phyloP scores from a whole-genome alignment of 2,113 vertebrate genomes.

The Chroicocephalus ridibundus region DNA sequence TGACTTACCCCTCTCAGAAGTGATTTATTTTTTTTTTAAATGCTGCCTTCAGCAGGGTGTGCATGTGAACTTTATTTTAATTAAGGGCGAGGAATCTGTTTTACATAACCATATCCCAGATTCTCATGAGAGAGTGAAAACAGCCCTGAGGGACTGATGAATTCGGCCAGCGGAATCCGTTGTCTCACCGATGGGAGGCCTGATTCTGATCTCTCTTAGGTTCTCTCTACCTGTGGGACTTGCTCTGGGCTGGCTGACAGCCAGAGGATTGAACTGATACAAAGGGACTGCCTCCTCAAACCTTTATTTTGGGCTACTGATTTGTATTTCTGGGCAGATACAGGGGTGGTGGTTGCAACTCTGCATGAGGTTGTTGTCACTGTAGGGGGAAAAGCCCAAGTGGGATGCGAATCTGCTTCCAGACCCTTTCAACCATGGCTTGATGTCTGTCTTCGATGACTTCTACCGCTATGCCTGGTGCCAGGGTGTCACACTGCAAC shows the following conservation, averaged over 20 bases:
- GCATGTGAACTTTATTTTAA: constrained; percentile 63
- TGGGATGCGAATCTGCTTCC: neutral
- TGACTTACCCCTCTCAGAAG: neutral
- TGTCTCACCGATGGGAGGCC: neutral
- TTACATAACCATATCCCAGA: constrained; percentile 32
- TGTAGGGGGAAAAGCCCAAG: neutral
- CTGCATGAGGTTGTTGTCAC: neutral
- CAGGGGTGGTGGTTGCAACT: neutral
- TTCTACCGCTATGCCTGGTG: rapidly evolving
- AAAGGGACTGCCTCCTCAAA: neutral
- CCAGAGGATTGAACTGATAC: neutral
- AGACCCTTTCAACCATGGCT: neutral
- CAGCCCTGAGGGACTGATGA: neutral
- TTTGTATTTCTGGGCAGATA: neutral
- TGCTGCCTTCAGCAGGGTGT: constrained; percentile 43
- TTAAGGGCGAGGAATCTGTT: constrained; percentile 50
- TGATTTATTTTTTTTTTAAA: neutral
- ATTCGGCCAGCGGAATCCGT: neutral
- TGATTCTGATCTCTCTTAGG: neutral
- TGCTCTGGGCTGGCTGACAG: neutral
- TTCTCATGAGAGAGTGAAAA: constrained; percentile 55
- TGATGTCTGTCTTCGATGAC: neutral
- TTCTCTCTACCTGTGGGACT: constrained; percentile 1
- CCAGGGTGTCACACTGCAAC: neutral
- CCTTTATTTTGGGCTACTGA: neutral